A percentile compares a stretch with the other conserved stretches of the same genome.
Conservation (phyloP, 2,888 invertebrate genomes). For the Lepidocyrtoides sp. region DNA sequence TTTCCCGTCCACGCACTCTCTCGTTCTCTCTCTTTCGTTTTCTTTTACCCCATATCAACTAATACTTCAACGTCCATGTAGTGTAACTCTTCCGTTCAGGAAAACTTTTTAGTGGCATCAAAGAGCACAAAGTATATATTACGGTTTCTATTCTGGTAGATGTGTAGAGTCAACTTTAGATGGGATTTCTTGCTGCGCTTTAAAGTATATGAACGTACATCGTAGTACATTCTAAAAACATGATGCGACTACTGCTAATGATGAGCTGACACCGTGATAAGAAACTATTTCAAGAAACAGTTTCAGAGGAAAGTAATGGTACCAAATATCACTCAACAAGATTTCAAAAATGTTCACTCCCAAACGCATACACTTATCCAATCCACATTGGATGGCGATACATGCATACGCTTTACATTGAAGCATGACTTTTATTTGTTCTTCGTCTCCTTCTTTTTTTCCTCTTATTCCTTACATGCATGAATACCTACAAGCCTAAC, state of each 20-base stretch:
- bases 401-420: constrained; percentile 49
- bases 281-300: constrained; percentile 64
- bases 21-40: constrained; percentile 35
- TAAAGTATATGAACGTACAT: too few relatives aligned
- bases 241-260: constrained; percentile 61
- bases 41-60: constrained; percentile 27
- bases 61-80: constrained; percentile 7
- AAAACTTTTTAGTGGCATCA: neutral
- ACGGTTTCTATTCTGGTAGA: neutral
- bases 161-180: neutral
- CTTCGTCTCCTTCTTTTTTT: constrained; percentile 4
- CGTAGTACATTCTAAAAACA: neutral
- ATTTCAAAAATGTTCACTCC: constrained; percentile 70
- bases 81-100: neutral
- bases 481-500: constrained; percentile 59
- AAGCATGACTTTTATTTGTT: constrained; percentile 50
- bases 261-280: constrained; percentile 69
- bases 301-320: constrained; percentile 66
- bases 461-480: constrained; percentile 36
- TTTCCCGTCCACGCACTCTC: constrained; percentile 28
- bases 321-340: constrained; percentile 74
- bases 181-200: neutral
- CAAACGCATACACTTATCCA: constrained; percentile 55
- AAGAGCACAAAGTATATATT: neutral
- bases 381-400: constrained; percentile 45